Evolutionary conservation across 2,888 invertebrate genomes (phyloP), one percentile per base, ranked within the genome.

Genomic region (Thera britannica): DNA sequence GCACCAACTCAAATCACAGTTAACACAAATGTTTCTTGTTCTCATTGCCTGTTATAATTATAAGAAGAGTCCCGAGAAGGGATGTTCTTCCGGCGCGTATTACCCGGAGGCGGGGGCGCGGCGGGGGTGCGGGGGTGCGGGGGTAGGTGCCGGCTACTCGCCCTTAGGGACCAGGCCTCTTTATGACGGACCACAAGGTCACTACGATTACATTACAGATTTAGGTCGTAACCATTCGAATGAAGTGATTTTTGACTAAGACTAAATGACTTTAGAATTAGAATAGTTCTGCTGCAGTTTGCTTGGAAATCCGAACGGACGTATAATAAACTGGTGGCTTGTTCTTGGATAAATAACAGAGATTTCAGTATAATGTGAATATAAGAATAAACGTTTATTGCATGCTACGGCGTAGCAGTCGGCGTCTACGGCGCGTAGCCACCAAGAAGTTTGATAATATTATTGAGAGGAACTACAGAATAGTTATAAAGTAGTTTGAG

Each of bases 11-110:
- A 44, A 44, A 44, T 44, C n/a, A 48, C 48, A 48, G n/a, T 55
- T n/a, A 58, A 2, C 8, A 23, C 36, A 58, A 46, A 59, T 65
- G 49, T 41, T 46, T 38, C 2, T 36, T 44, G 46, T 62, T 5
- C 7, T 34, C 35, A 4, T 51, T 8, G 34, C 23, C 52, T 34
- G 61, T 58, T 62, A 58, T 68, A 68, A 68, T 68, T 68, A 65
- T 23, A 23, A 23, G 61, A 12, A 7, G 1, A 23, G 58, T 65
- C 62, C 49, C 64, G 7, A n/a, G 6, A 2, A 4, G 59, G 51
- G 64, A 38, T 5, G 46, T 52, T 23, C 48, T 55, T 48, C 46
- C 57, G 44, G 44, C n/a, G 59, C 51, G 35, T 44, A 51, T 57
- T 51, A 65, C 36, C 58, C 49, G 23, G 41, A 9, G 48, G n/a